A percentile compares a stretch with the other conserved stretches of the same genome.
These are phyloP conservation scores for Willisornis vidua DNA, from an alignment of 2,113 vertebrate genomes.

Conservation along the genomic window DNA sequence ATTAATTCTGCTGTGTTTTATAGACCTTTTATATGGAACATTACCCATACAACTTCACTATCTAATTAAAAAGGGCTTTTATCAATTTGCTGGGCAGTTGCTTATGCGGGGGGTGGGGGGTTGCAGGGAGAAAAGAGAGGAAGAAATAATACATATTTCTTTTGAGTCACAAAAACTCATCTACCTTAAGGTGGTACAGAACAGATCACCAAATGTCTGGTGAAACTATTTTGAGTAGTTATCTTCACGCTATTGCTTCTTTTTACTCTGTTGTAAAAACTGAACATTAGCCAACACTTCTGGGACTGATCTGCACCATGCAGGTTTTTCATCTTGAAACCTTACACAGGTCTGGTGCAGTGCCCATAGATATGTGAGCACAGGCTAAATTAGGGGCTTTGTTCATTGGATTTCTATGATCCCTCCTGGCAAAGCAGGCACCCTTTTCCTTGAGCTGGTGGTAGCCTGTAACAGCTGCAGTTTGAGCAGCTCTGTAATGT, in stretches of 20 bases:
- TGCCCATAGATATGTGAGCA: neutral
- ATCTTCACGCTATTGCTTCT: neutral
- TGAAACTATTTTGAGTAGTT: neutral
- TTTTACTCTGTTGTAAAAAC: neutral
- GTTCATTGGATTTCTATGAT: neutral
- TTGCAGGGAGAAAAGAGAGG: neutral
- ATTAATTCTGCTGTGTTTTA: constrained; percentile 63
- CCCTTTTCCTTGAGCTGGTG: neutral
- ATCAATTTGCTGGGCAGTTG: constrained; percentile 65
- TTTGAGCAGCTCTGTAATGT: neutral
- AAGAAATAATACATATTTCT: constrained; percentile 19
- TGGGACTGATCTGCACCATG: neutral
- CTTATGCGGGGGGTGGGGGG: neutral
- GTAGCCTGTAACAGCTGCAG: neutral
- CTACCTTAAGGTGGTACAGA: neutral
- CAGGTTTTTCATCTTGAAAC: rapidly evolving
- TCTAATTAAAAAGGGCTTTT: constrained; percentile 64
- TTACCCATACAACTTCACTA: constrained; percentile 54
- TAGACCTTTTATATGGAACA: constrained; percentile 53
- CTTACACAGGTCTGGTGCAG: neutral
- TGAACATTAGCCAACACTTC: neutral
- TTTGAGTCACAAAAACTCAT: neutral
- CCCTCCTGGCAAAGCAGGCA: neutral
- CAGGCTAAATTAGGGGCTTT: neutral
- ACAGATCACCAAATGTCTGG: neutral